phyloP scores from a whole-genome alignment of 1,140 invertebrate species.

The Spodoptera litura region DNA sequence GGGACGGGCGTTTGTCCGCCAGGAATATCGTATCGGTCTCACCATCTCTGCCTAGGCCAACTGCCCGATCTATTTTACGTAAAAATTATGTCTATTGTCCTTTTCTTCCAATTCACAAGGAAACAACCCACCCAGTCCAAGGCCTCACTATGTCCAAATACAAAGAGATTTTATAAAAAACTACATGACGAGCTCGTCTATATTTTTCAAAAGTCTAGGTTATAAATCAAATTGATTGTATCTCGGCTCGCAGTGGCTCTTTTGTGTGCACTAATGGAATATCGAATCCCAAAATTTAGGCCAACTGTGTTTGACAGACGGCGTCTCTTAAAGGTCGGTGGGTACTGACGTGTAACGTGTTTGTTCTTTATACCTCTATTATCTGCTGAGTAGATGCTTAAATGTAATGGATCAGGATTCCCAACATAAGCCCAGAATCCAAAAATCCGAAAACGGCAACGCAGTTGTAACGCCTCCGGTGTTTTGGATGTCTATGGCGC shows the following conservation, averaged over 20 bases:
- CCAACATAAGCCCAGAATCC: no score
- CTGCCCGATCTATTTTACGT: neutral
- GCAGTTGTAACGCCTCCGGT: no score
- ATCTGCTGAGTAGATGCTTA: neutral
- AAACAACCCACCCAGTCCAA: neutral
- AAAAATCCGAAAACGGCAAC: no score
- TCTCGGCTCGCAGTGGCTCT: slow-evolving; percentile 27
- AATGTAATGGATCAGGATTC: neutral
- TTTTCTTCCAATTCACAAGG: neutral
- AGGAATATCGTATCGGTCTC: no score
- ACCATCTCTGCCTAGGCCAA: no score
- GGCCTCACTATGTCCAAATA: neutral
- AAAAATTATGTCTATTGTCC: neutral
- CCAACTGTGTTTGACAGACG: slow-evolving; percentile 37
- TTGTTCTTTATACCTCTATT: neutral
- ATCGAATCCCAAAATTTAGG: slow-evolving; percentile 42
- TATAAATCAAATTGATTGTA: slow-evolving; percentile 40
- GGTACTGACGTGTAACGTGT: neutral
- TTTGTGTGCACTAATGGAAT: slow-evolving; percentile 43
- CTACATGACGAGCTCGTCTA: neutral
- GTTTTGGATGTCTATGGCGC: no score
- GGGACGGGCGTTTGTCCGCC: no score
- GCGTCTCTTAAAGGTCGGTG: neutral
- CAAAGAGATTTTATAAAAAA: neutral
- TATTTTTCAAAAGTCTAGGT: slow-evolving; percentile 17